phyloP scores from a whole-genome alignment of 2,113 vertebrate species.

The Sula dactylatra region DNA sequence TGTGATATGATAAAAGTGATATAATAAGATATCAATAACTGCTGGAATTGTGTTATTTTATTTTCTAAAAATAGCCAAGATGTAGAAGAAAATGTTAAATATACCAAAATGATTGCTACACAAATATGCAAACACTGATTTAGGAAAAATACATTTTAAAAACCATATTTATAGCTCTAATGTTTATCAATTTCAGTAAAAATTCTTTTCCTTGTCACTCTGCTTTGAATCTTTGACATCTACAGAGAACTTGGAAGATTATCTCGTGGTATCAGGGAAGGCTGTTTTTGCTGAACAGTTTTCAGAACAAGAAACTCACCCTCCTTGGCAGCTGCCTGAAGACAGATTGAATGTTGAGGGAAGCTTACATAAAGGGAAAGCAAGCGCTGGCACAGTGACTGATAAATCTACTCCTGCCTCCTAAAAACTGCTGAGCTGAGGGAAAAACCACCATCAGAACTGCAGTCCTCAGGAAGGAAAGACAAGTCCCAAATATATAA shows the following conservation, averaged over 20 bases:
- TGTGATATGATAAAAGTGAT: not conserved
- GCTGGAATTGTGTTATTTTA: not conserved
- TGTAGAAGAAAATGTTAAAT: not conserved
- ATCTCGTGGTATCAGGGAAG: not conserved
- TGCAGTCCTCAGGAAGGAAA: not conserved
- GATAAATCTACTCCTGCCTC: not conserved
- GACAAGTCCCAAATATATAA: not conserved
- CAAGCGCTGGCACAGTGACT: constrained; percentile 16
- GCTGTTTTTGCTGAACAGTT: not conserved
- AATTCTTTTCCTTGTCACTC: not conserved
- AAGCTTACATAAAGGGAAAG: constrained; percentile 25
- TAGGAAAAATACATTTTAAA: not conserved
- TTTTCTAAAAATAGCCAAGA: not conserved
- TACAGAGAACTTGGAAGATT: not conserved
- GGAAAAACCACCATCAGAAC: not conserved
- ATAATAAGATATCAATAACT: not conserved
- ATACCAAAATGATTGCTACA: not conserved
- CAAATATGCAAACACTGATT: not conserved
- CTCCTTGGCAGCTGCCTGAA: not conserved
- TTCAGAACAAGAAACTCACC: constrained; percentile 19
- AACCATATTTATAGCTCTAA: not conserved
- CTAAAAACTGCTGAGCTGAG: constrained; percentile 21
- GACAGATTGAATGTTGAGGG: constrained; percentile 28
- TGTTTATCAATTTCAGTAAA: not conserved
- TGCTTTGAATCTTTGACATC: not conserved